Conservation (phyloP, 2,888 invertebrate species). For the Drosophila prolongata region DNA sequence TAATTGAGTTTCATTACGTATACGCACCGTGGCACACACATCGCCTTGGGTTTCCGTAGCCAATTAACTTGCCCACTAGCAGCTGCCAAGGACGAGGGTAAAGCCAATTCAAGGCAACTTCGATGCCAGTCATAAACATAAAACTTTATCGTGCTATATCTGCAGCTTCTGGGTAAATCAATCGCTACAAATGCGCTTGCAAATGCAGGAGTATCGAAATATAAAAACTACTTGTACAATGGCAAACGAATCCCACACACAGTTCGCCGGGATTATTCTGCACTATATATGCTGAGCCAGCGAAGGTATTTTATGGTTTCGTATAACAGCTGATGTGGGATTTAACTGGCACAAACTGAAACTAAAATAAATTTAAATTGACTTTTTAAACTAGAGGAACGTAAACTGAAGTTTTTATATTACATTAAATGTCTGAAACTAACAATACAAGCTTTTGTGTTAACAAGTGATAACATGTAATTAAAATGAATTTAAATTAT, state of each 20-base stretch:
- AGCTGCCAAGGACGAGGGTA: constrained; percentile 15
- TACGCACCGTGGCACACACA: constrained; percentile 39
- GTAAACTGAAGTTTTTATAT: too few species aligned
- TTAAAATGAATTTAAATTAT: too few species aligned
- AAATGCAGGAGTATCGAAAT: constrained; percentile 17
- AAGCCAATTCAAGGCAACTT: constrained; percentile 9
- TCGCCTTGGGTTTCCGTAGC: constrained; percentile 3
- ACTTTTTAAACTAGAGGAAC: background rate
- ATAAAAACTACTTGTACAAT: constrained; percentile 19
- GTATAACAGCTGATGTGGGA: constrained; percentile 24
- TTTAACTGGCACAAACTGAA: constrained; percentile 7
- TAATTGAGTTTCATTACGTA: constrained; percentile 52
- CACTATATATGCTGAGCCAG: background rate
- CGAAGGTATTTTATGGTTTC: constrained; percentile 19
- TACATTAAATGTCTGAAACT: too few species aligned
- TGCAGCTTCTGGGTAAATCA: constrained; percentile 44
- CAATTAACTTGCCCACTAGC: constrained; percentile 39
- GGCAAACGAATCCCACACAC: background rate
- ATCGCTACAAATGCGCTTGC: constrained; percentile 44
- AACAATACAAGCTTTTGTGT: too few species aligned
- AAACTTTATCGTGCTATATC: constrained; percentile 47
- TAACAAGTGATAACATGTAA: too few species aligned
- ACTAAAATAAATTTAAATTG: constrained; percentile 15
- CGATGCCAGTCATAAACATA: constrained; percentile 35
- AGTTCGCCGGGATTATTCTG: constrained; percentile 8